Evolutionary conservation across 2,797 vertebrate genomes (phyloP), one percentile per base, ranked within the genome.

Genomic region (Sebastes wilsoni): DNA sequence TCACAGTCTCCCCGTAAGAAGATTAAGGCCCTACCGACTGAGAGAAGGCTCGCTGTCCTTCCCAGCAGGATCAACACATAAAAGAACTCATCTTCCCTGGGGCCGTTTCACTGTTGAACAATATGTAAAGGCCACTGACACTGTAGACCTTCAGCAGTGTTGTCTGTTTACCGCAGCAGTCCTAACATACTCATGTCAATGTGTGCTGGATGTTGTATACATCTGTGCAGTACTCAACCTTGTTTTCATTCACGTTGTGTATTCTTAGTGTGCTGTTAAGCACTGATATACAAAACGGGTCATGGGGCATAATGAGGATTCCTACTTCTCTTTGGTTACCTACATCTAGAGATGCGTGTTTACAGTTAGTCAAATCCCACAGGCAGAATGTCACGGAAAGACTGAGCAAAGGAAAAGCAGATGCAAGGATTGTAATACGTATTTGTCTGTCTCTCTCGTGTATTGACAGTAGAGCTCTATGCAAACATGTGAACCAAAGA

Each of bases 31-130:
- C 46, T 25, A 55, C 70, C 22, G 2, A 78, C 72, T 69, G 55
- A n/a, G 36, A 61, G 46, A 65, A 56, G 52, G 12, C 81, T 81
- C 36, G 2, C 1, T 72, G 56, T 80, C 85, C 70, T 84, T 84
- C 73, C 73, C 85, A 71, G 55, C 71, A 75, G 85, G 64, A 82
- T 83, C 71, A 87, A 84, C 76, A 89, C 80, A 87, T 68, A 73
- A 78, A 80, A 77, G n/a, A 77, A 66, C 38, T 68, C 4, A 32
- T 79, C 73, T 62, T 55, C 70, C 59, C 28, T n/a, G 4, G 13
- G 64, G 59, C 42, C 5, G 59, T 77, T 79, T 66, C 38, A 20
- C 66, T 66, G 59, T 55, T 81, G 66, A 66, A 79, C 75, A 79
- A 56, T 74, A 85, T 72, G 56, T 60, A 67, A 81, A 84, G 80